These are phyloP conservation scores for Emydoidea blandingii DNA, from an alignment of 2,797 vertebrate genomes.

Conservation along the genomic window DNA sequence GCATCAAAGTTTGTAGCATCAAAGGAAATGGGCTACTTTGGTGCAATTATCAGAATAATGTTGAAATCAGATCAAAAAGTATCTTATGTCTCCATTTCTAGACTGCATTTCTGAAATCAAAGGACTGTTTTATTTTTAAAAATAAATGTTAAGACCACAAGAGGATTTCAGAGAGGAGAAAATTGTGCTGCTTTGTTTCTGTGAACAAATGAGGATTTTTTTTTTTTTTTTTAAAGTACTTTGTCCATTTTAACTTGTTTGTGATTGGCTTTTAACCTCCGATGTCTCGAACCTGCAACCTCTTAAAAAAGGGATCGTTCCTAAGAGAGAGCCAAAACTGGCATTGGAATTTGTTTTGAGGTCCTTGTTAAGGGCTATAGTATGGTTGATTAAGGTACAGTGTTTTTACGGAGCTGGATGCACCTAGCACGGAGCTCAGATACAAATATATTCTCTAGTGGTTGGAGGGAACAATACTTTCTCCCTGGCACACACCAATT, in stretches of 20 bases:
- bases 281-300: neutral
- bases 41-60: neutral
- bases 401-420: neutral
- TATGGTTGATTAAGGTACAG: neutral
- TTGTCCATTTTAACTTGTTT: neutral
- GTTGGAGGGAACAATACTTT: neutral
- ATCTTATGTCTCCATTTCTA: neutral
- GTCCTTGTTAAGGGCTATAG: neutral
- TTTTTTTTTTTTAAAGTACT: neutral
- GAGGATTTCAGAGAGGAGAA: neutral
- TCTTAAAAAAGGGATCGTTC: neutral
- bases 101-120: neutral
- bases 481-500: neutral
- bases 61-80: neutral
- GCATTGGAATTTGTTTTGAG: neutral
- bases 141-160: accelerated
- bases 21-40: neutral
- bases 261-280: neutral
- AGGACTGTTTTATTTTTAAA: neutral
- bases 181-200: accelerated
- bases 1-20: neutral
- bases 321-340: neutral
- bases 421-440: neutral
- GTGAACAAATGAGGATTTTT: neutral
- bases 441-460: neutral